Percentiles rank a stretch among this genome's conserved stretches.
Evolutionary conservation across 2,888 invertebrate genomes (phyloP).

Genomic region (Stomorhina lunata): DNA sequence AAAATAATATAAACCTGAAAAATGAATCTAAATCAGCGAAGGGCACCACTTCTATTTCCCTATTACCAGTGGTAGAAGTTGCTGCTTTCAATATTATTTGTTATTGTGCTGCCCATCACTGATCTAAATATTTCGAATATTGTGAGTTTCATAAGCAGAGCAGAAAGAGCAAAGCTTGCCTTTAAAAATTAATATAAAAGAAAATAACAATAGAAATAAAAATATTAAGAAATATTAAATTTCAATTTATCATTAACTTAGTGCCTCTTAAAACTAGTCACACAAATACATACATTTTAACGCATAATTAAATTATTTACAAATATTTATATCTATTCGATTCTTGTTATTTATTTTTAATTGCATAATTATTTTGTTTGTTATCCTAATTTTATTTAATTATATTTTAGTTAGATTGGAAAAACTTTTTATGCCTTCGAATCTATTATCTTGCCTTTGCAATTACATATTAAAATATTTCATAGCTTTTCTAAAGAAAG

Average conservation of each 20-base stretch:
- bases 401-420: too few species aligned
- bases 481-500: constrained; percentile 19
- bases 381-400: too few species aligned
- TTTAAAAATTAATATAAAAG: neutral
- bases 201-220: neutral
- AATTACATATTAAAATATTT: too few species aligned
- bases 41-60: too few species aligned
- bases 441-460: too few species aligned
- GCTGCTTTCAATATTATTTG: too few species aligned
- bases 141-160: constrained; percentile 49
- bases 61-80: too few species aligned
- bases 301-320: too few species aligned
- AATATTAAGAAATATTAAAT: neutral
- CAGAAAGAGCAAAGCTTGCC: constrained; percentile 27
- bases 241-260: neutral
- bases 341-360: neutral
- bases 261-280: constrained; percentile 43
- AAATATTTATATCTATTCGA: neutral
- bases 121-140: too few species aligned
- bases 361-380: too few species aligned
- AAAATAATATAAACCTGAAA: neutral
- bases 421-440: too few species aligned
- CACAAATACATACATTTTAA: neutral
- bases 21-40: neutral
- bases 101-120: too few species aligned